Evolutionary conservation across 64 coral and sea anemone species (phyloP), one percentile per base, ranked within the genome.

Genomic region (Actinia equina): DNA sequence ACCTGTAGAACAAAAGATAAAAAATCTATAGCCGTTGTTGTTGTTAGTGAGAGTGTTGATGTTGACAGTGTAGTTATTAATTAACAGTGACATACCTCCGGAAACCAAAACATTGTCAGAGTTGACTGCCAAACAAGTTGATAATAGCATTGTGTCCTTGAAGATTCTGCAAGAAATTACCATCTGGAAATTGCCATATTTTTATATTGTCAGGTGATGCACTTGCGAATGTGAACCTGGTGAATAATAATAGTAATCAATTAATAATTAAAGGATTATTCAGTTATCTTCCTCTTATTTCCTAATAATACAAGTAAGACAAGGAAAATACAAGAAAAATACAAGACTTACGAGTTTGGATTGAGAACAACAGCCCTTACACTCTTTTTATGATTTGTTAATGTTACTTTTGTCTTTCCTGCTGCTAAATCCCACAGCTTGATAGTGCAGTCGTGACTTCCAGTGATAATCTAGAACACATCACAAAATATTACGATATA

Each of bases 131-230:
- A 99, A 86, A 44, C 97, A 95, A 95, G 57, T 99, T 99, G 20
- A 99, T 92, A 42, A 99, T 99, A 16, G 97, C 85, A 43, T 99
- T 99, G 60, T 99, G 97, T 83, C 97, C 97, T 83, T 86, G 84
- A 27, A 99, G 88, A 85, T 99, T 99, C 77, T 99, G 97, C 22
- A 99, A 85, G 86, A 99, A 99, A 84, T 99, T 95, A 11, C 97
- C 97, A 95, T 99, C 97, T 49, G 97, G 97, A 49, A 99, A 99
- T 62, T 99, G 92, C 97, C 97, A 99, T 64, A 95, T 94, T 89
- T 99, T 99, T 43, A 99, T 99, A 27, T 99, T 99, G 83, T 99
- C 97, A 70, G 97, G 97, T 59, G 97, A 99, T 1, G 97, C 97
- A 25, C 93, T 92, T 49, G 93, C 97, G 88, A 95, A 99, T 51